Evolutionary conservation across 2,888 invertebrate genomes (phyloP), one percentile per base, ranked within the genome.

Genomic region (Dendrolimus houi): DNA sequence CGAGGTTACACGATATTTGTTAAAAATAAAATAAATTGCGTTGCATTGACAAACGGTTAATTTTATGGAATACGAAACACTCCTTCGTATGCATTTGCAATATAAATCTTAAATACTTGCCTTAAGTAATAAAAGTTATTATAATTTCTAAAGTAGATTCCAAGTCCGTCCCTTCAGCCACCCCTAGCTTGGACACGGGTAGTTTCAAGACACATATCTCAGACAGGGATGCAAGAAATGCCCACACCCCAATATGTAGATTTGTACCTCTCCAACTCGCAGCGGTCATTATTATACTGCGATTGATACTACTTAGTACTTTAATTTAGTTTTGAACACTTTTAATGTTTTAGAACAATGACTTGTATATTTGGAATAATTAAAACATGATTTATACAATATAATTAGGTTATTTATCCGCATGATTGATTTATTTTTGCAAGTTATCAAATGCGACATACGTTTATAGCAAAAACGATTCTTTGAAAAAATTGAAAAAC

Each of bases 201-300:
- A 77, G 81, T 74, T 68, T 71, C 75, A 86, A 87, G 87, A 88
- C 89, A 89, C 88, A 89, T 90, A 89, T 90, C 89, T 89, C 89
- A 89, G 87, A 69, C 85, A 73, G 86, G 87, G 88, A 83, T 86
- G 89, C 90, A 90, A 90, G 90, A 90, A 90, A 88, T 89, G 84
- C 87, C 86, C 88, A 84, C 83, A 83, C 86, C 88, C 87, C 87
- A 86, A 88, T 90, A 90, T 89, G 90, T 88, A 90, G 88, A 89
- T 88, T 84, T 83, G 85, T 83, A 83, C 85, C 85, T 85, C 79
- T 62, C 74, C 81, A 68, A 70, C 67, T 65, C 59, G 65, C 68
- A 71, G 64, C 67, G 60, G 59, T 61, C 64, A 78, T 83, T 82
- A 76, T 64, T 64, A 29, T 47, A 54, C 42, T 12, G 8, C 47